phyloP scores from a whole-genome alignment of 2,888 invertebrate species.

The Lasius platythorax region DNA sequence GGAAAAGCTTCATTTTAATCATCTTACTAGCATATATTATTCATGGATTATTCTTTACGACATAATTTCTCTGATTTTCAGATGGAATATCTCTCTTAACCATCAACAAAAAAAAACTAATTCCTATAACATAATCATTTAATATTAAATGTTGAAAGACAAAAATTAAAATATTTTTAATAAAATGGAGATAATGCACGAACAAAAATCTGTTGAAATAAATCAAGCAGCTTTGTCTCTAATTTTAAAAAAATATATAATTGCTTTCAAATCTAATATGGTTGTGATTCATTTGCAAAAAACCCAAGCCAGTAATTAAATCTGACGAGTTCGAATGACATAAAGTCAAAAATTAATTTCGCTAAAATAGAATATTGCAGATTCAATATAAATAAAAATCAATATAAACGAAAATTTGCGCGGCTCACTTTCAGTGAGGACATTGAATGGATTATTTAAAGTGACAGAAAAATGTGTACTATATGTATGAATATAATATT shows the following conservation, averaged over 20 bases:
- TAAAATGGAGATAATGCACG: neutral
- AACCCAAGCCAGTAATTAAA: slow-evolving; percentile 4
- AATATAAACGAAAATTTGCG: slow-evolving; percentile 6
- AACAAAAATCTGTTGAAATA: neutral
- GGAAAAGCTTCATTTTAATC: neutral
- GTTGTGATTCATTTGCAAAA: slow-evolving; percentile 9
- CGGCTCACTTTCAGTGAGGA: neutral
- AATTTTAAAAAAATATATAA: neutral
- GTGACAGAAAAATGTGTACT: neutral
- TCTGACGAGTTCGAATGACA: neutral
- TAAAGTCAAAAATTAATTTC: slow-evolving; percentile 25
- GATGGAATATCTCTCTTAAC: neutral
- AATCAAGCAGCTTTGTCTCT: neutral
- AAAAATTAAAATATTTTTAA: slow-evolving; percentile 3
- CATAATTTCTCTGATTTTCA: neutral
- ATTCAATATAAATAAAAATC: slow-evolving; percentile 4
- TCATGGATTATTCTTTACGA: neutral
- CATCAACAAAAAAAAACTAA: neutral
- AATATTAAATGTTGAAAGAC: neutral
- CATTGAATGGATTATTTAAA: neutral
- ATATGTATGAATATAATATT: neutral
- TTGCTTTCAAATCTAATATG: neutral
- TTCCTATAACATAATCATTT: neutral
- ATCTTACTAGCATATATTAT: neutral
- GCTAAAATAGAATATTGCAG: slow-evolving; percentile 1